Base-by-base conservation (phyloP, 2,888 invertebrate species). In the Fragum fragum region DNA sequence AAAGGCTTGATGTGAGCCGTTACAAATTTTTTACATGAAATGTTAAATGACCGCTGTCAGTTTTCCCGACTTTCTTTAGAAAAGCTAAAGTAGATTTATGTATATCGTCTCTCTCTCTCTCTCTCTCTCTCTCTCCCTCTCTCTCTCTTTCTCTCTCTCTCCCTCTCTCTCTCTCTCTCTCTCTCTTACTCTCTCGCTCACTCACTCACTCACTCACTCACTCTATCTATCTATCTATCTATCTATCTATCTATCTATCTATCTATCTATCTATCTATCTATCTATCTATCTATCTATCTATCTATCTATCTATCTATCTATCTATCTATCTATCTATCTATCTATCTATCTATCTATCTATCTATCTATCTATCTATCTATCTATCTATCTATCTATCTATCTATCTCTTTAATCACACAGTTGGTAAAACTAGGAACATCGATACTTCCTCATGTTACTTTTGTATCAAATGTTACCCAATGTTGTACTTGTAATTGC, bases 141-240 rank as follows among this genome's bases (percentile, higher is more conserved):
- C 69, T 69, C 42, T 69, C 42, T 69, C 39, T 69, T 18, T 69
- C 6, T 69, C 69, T 69, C 42, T 69, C 69, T 69, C 11, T 69
- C 69, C 42, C 69, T 69, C 11, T 42, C 69, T 42, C 47, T 42
- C 47, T 42, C 11, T 71, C 71, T 71, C 71, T 71, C 53, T 52
- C 53, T 71, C 71, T 71, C 71, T 53, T 29, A 53, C 71, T 53
- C 53, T 71, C 53, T 71, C 71, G 52, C 71, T 53, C 52, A 28
- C 53, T 53, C 71, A 53, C 71, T 71, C 71, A 53, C 71, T 71
- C 53, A 53, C 53, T 71, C 53, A 53, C 53, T 71, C 42, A 42
- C 68, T 69, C 47, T 69, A 39, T 53, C 55, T 53, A 6, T 71
- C 71, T 71, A 42, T 69, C 69, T 69, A 42, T 69, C 69, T 69